Base-by-base conservation (phyloP, 2,797 vertebrate genomes). In the Kryptopterus vitreolus region DNA sequence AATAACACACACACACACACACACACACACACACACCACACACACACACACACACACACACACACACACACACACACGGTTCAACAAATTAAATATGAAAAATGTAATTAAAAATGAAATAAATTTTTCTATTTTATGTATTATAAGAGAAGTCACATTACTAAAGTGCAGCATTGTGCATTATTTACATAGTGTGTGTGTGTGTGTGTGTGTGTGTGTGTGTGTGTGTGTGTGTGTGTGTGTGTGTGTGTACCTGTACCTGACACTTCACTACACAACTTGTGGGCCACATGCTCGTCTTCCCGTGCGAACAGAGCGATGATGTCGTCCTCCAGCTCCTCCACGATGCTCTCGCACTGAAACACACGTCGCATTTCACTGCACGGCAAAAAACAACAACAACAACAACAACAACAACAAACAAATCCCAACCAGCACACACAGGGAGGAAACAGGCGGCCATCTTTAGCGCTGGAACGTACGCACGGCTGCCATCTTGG, bases 301-400 rank as follows among this genome's bases (percentile, higher is more conserved):
- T 94, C 91, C 87, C 84, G 92, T 88, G 94, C 83, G 88, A 96
- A 92, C 87, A 96, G 90, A 80, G 93, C 91, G 89, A 95, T 86
- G 86, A 96, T 95, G 81, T 95, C 93, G 79, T 97, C 96, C 91
- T 96, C 97, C 76, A 95, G 88, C 86, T 96, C 94, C 86, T 98
- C 95, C 88, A 94, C 87, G n/a, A 96, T 81, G 35, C 85, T 92
- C 87, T 95, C 95, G 85, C 96, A 95, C 95, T 97, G 92, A 72
- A 83, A 76, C 20, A 86, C 87, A 87, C 81, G 90, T 22, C 48
- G 38, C 12, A 58, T 74, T 73, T 74, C 71, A 74, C 33, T 74
- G 16, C 50, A 24, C 31, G 38, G 57, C 24, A 50, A 46, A 59
- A 38, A 22, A 35, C 6, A 9, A 57, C n/a, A n/a, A 18, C n/a